phyloP scores from a whole-genome alignment of 2,888 invertebrate species.

The Erynnis tages region DNA sequence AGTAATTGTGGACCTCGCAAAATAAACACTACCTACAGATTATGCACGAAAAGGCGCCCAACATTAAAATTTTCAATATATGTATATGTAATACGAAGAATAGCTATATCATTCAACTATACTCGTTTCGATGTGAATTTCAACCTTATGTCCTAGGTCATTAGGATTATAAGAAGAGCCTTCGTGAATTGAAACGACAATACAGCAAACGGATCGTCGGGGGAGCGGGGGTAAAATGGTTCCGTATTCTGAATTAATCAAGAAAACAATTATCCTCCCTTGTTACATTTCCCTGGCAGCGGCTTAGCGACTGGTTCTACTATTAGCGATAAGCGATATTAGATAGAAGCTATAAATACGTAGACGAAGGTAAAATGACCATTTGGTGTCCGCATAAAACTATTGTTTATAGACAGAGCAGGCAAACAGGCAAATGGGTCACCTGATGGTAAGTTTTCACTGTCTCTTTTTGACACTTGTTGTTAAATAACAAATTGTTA shows the following conservation, averaged over 20 bases:
- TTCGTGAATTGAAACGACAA: constrained; percentile 10
- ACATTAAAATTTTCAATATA: constrained; percentile 11
- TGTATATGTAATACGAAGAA: too few relatives aligned
- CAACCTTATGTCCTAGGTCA: background rate
- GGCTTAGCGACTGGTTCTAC: constrained; percentile 34
- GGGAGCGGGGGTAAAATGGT: constrained; percentile 36
- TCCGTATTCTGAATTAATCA: constrained; percentile 63
- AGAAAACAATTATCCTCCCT: constrained; percentile 65
- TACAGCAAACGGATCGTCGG: constrained; percentile 33
- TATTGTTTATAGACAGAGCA: too few relatives aligned
- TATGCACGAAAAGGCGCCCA: constrained; percentile 16
- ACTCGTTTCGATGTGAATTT: background rate
- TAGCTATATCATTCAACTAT: too few relatives aligned
- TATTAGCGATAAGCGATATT: background rate
- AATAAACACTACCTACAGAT: too few relatives aligned
- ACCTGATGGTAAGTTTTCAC: too few relatives aligned
- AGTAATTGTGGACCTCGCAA: too few relatives aligned
- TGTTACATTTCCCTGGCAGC: constrained; percentile 52
- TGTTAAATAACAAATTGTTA: too few relatives aligned
- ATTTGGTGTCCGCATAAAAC: too few relatives aligned
- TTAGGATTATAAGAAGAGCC: background rate
- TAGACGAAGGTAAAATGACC: too few relatives aligned
- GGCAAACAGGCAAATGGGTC: too few relatives aligned
- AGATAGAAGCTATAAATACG: background rate
- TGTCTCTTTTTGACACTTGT: too few relatives aligned